Conservation (phyloP, 1,140 invertebrate genomes). For the Drosophila neocordata region DNA sequence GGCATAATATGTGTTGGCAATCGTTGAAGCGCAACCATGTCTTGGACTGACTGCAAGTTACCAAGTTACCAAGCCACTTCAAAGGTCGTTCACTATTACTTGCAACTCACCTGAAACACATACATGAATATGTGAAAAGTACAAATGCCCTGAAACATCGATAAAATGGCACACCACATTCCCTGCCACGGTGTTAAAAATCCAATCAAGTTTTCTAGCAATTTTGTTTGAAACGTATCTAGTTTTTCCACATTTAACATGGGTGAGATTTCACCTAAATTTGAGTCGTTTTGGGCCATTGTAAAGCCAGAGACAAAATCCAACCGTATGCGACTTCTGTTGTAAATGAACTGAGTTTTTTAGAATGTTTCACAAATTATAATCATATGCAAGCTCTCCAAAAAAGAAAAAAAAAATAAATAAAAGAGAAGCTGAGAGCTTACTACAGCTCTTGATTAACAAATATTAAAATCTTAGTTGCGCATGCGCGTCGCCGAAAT, state of each 20-base stretch:
- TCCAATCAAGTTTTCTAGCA: slow-evolving; percentile 84
- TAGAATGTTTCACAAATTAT: slow-evolving; percentile 49
- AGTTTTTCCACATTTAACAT: slow-evolving; percentile 57
- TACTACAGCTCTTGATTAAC: slow-evolving; percentile 6
- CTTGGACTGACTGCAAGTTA: not conserved
- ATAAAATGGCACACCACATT: slow-evolving; percentile 86
- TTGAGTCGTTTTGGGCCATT: slow-evolving; percentile 18
- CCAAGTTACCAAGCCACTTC: not conserved
- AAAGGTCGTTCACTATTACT: slow-evolving; percentile 39
- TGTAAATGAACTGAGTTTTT: slow-evolving; percentile 67
- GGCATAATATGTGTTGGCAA: slow-evolving; percentile 19
- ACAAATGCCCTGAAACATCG: slow-evolving; percentile 84
- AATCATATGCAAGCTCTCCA: slow-evolving; percentile 55
- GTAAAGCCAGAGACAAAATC: slow-evolving; percentile 14
- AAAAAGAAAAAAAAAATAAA: slow-evolving; percentile 6
- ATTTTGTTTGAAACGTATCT: slow-evolving; percentile 54
- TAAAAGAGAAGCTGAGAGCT: not conserved
- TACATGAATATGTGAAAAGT: slow-evolving; percentile 81
- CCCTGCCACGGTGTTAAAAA: slow-evolving; percentile 88
- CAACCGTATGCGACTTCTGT: slow-evolving; percentile 60
- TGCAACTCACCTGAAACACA: slow-evolving; percentile 81
- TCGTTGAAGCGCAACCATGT: slow-evolving; percentile 45
- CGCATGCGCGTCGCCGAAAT: not conserved
- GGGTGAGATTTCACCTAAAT: slow-evolving; percentile 54
- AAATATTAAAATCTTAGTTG: slow-evolving; percentile 8